phyloP scores from a whole-genome alignment of 2,797 vertebrate genomes.

The Pteronotus mesoamericanus region DNA sequence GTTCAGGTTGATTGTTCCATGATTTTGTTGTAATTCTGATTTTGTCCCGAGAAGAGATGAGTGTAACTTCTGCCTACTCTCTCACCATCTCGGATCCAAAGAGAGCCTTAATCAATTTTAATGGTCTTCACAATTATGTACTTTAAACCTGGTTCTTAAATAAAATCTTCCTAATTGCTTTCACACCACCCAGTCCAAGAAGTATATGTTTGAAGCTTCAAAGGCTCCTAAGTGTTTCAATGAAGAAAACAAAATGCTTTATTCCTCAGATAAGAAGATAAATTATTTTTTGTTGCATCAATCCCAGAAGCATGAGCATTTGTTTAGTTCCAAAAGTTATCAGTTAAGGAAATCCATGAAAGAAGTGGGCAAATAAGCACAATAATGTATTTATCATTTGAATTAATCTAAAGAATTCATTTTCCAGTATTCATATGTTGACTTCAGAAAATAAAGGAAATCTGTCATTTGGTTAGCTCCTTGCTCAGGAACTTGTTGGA shows the following conservation, averaged over 20 bases:
- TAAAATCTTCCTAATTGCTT: not conserved
- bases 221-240: not conserved
- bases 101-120: not conserved
- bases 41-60: no score
- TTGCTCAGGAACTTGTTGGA: not conserved
- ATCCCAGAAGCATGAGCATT: not conserved
- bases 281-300: conserved; percentile 21
- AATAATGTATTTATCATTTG: not conserved
- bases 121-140: not conserved
- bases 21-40: no score
- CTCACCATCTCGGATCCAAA: no score
- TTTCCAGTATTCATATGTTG: not conserved
- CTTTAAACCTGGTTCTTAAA: not conserved
- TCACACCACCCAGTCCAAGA: not conserved
- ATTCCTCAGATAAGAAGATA: not conserved
- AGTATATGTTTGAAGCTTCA: not conserved
- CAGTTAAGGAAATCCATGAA: not conserved
- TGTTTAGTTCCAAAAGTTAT: not conserved
- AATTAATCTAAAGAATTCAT: not conserved
- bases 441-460: not conserved
- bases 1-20: no score
- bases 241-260: not conserved
- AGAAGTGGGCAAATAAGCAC: not conserved
- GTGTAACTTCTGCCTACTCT: no score
- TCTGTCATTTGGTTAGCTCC: not conserved